phyloP scores from a whole-genome alignment of 2,113 vertebrate genomes.

The Anhinga anhinga region DNA sequence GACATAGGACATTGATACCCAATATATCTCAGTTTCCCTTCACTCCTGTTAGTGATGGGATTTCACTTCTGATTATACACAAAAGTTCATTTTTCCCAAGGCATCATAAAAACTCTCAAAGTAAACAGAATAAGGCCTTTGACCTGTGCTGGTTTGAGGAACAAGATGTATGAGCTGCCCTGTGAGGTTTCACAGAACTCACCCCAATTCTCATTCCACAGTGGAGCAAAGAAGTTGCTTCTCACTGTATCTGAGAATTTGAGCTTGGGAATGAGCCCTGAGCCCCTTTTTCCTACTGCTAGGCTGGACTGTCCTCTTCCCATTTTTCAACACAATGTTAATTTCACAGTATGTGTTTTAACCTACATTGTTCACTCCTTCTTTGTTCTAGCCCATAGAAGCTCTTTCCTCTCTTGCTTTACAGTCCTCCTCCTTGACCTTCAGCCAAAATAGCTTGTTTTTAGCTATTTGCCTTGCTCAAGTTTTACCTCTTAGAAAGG shows the following conservation, averaged over 20 bases:
- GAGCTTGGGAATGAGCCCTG: not conserved
- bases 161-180: not conserved
- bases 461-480: not conserved
- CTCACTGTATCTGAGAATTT: not conserved
- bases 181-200: not conserved
- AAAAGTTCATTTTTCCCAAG: not conserved
- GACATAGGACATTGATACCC: not conserved
- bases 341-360: not conserved
- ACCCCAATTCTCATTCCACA: not conserved
- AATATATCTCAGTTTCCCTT: not conserved
- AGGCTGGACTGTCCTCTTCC: not conserved
- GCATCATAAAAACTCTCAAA: not conserved
- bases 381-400: not conserved
- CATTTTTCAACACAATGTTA: not conserved
- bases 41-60: not conserved
- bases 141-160: not conserved
- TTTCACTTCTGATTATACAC: not conserved
- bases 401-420: not conserved
- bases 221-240: not conserved
- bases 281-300: not conserved
- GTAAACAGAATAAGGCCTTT: not conserved
- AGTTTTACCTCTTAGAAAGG: not conserved
- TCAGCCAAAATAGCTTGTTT: not conserved
- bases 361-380: not conserved
- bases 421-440: not conserved